Percentiles rank a stretch among this genome's conserved stretches.
phyloP scores from a whole-genome alignment of 2,888 invertebrate species.

The Choristoneura rosaceana region DNA sequence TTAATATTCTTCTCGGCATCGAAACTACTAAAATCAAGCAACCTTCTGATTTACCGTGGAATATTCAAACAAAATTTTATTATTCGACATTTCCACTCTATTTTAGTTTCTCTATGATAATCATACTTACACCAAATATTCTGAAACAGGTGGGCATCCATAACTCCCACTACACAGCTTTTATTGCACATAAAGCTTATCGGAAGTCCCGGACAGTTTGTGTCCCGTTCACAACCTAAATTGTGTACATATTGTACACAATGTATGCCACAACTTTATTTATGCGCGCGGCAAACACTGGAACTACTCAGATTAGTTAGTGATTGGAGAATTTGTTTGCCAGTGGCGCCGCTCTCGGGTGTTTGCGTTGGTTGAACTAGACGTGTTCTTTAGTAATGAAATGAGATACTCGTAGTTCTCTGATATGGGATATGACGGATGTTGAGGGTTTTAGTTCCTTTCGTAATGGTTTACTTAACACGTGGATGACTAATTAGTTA shows the following conservation, averaged over 20 bases:
- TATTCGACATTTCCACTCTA: too few species aligned
- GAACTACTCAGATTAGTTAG: neutral
- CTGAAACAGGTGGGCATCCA: constrained; percentile 8
- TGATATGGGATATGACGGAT: constrained; percentile 26
- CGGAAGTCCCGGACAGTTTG: constrained; percentile 28
- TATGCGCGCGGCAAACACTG: constrained; percentile 12
- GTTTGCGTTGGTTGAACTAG: constrained; percentile 29
- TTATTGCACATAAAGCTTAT: constrained; percentile 39
- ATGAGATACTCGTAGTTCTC: neutral
- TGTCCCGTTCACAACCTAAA: constrained; percentile 24
- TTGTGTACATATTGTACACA: constrained; percentile 15
- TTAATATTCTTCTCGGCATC: too few species aligned
- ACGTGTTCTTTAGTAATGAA: constrained; percentile 5
- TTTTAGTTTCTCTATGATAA: too few species aligned
- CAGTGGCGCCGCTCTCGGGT: neutral
- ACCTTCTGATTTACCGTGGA: too few species aligned
- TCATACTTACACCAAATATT: neutral
- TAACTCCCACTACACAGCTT: constrained; percentile 11
- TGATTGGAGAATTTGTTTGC: neutral
- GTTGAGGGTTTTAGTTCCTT: neutral
- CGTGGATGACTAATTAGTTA: neutral
- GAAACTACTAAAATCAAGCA: too few species aligned
- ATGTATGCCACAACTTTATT: constrained; percentile 21
- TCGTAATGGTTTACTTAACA: neutral
- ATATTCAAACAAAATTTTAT: too few species aligned